A percentile compares a stretch with the other conserved stretches of the same genome.
These are phyloP conservation scores for Pseudochaenichthys georgianus DNA, from an alignment of 2,797 vertebrate genomes.

Conservation along the genomic window DNA sequence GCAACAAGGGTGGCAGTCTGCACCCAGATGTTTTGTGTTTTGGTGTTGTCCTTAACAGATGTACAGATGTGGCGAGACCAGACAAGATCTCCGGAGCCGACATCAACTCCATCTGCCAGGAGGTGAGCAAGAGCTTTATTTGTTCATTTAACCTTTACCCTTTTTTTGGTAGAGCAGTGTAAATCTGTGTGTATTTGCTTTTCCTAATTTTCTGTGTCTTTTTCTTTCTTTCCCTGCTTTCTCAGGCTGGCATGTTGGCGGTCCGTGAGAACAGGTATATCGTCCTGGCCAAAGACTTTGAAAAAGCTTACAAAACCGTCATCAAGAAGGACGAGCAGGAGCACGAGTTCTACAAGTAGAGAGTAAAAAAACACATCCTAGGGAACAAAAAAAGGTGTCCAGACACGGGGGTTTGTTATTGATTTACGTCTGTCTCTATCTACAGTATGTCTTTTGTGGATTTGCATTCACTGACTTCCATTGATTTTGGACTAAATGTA, in stretches of 20 bases:
- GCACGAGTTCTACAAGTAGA: conserved; percentile 96
- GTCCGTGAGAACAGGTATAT: conserved; percentile 96
- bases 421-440: conserved; percentile 49
- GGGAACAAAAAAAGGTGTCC: conserved; percentile 14
- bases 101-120: conserved; percentile 97
- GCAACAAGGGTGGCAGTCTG: too few species aligned
- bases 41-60: conserved; percentile 80
- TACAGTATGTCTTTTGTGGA: conserved; percentile 52
- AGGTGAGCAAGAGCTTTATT: conserved; percentile 81
- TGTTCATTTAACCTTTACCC: neutral
- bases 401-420: conserved; percentile 55
- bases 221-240: conserved; percentile 15
- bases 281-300: conserved; percentile 95
- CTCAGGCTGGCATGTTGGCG: conserved; percentile 93
- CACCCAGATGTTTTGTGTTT: neutral
- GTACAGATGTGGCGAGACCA: conserved; percentile 92
- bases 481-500: conserved; percentile 65
- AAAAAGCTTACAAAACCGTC: conserved; percentile 95
- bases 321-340: conserved; percentile 97
- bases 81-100: conserved; percentile 97
- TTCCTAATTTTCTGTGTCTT: neutral
- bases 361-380: conserved; percentile 16
- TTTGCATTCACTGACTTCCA: conserved; percentile 47
- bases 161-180: neutral
- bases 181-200: neutral